phyloP scores from a whole-genome alignment of 2,113 vertebrate species.

The Chaetodon auriga region DNA sequence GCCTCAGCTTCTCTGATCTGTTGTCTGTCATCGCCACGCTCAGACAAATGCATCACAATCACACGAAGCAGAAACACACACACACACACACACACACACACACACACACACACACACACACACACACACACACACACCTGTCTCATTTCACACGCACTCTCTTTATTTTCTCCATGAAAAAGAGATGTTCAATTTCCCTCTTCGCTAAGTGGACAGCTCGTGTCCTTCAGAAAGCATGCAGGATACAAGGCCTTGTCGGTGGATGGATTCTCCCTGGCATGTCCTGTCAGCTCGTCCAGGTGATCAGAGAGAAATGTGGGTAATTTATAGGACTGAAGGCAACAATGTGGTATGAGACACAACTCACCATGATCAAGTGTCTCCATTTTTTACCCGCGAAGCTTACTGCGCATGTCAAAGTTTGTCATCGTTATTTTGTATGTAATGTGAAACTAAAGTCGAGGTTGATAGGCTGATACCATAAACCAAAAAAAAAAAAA shows the following conservation, averaged over 20 bases:
- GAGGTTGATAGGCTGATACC: conserved; percentile 8
- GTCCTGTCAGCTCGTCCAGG: conserved; percentile 68
- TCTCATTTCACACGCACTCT: conserved; percentile 56
- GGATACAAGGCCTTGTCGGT: conserved; percentile 70
- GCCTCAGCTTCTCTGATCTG: conserved; percentile 72
- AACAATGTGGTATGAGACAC: conserved; percentile 29
- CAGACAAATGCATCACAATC: conserved; percentile 68
- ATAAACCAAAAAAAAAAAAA: neutral
- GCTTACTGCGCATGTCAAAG: neutral
- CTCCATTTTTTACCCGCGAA: conserved; percentile 23
- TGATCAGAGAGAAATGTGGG: conserved; percentile 65
- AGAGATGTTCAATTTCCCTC: conserved; percentile 80
- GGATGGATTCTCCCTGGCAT: conserved; percentile 68
- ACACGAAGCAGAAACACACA: conserved; percentile 24
- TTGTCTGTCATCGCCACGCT: conserved; percentile 71
- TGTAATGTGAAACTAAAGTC: neutral
- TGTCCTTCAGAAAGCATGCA: conserved; percentile 73
- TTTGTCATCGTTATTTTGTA: conserved; percentile 31
- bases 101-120: conserved; percentile 21
- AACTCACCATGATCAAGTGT: conserved; percentile 31
- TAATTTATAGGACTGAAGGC: conserved; percentile 60
- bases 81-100: conserved; percentile 53
- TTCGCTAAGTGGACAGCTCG: conserved; percentile 75
- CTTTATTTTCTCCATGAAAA: conserved; percentile 67
- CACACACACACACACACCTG: conserved; percentile 49